Conservation (phyloP, 2,113 vertebrate species). For the Gopherus flavomarginatus region DNA sequence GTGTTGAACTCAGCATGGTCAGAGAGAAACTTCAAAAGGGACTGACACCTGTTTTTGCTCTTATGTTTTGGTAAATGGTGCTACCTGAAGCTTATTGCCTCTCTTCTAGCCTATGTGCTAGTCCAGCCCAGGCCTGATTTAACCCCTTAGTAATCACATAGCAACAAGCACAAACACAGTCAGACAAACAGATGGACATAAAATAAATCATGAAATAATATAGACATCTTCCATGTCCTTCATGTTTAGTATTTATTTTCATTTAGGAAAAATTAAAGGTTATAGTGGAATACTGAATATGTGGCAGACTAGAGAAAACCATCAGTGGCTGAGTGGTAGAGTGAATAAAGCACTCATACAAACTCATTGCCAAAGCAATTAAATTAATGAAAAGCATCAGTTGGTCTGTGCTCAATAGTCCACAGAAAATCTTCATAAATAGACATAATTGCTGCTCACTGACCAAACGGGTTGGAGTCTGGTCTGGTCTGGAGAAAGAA, state of each 20-base stretch:
- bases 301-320: neutral
- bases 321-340: neutral
- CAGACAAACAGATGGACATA: neutral
- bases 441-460: conserved; percentile 5
- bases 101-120: rapidly evolving
- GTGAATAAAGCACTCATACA: neutral
- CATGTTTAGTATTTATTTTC: neutral
- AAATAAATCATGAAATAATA: neutral
- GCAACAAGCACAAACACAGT: neutral
- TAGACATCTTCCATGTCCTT: rapidly evolving
- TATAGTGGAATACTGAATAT: neutral
- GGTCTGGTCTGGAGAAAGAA: conserved; percentile 24
- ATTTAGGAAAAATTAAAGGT: neutral
- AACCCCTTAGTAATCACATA: neutral
- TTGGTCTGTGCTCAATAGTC: neutral
- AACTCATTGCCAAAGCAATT: neutral
- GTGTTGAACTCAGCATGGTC: neutral
- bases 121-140: neutral
- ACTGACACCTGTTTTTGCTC: neutral
- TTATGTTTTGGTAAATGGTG: neutral
- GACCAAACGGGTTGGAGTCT: neutral
- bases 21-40: neutral
- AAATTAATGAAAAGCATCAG: neutral
- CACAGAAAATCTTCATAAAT: neutral
- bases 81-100: neutral